These are phyloP conservation scores for Amphilophus citrinellus DNA, from an alignment of 2,113 vertebrate genomes.

Conservation along the genomic window DNA sequence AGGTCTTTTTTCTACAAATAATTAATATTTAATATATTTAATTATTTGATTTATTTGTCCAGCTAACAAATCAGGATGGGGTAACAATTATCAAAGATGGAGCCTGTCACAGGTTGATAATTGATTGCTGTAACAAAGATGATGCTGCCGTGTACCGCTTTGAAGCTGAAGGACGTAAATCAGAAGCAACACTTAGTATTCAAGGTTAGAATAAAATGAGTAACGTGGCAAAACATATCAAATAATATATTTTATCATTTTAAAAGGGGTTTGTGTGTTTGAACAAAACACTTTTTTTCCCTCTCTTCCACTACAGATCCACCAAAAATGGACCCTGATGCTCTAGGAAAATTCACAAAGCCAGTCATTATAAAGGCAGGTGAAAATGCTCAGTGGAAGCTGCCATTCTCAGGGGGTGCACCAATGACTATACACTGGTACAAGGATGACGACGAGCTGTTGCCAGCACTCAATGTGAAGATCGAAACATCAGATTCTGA, in stretches of 20 bases:
- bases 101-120: conserved; percentile 80
- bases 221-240: not conserved
- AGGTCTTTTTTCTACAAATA: not conserved
- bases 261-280: not conserved
- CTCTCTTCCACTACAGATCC: conserved; percentile 78
- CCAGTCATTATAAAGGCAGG: conserved; percentile 85
- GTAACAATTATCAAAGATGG: conserved; percentile 84
- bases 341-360: conserved; percentile 79
- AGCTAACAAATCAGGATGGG: conserved; percentile 83
- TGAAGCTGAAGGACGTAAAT: conserved; percentile 84
- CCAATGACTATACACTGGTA: conserved; percentile 86
- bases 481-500: conserved; percentile 78
- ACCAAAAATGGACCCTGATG: conserved; percentile 82
- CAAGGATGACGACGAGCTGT: conserved; percentile 84
- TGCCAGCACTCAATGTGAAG: conserved; percentile 70
- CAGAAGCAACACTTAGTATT: conserved; percentile 78
- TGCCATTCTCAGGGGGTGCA: conserved; percentile 83
- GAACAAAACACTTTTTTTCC: not conserved
- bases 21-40: not conserved
- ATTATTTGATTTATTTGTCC: conserved; percentile 19
- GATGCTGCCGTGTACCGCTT: conserved; percentile 88
- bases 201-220: conserved; percentile 70
- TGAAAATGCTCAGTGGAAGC: conserved; percentile 82
- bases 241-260: not conserved
- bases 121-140: conserved; percentile 78